Conservation (phyloP, 2,113 vertebrate genomes). For the Chascanopsetta lugubris region DNA sequence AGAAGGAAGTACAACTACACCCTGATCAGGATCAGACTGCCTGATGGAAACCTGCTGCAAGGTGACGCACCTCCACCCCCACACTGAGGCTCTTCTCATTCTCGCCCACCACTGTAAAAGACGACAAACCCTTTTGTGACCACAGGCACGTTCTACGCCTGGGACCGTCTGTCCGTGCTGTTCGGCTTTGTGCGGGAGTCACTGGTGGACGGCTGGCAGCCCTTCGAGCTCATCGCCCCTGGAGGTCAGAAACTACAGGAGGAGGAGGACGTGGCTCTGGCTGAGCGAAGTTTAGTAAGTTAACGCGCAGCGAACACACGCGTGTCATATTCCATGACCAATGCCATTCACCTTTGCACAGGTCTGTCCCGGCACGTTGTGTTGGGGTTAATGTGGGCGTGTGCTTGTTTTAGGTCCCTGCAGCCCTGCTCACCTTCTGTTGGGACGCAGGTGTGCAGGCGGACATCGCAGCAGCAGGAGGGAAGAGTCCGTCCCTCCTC, state of each 20-base stretch:
- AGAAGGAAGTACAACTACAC: slow-evolving; percentile 91
- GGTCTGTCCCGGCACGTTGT: neutral
- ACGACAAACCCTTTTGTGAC: too few species aligned
- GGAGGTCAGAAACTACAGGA: slow-evolving; percentile 89
- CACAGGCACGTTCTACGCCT: slow-evolving; percentile 91
- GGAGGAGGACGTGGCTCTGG: slow-evolving; percentile 82
- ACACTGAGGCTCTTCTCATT: too few species aligned
- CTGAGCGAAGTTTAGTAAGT: slow-evolving; percentile 92
- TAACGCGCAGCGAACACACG: neutral
- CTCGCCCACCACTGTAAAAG: too few species aligned
- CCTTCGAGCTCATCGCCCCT: slow-evolving; percentile 89
- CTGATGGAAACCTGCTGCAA: slow-evolving; percentile 90
- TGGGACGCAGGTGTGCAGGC: slow-evolving; percentile 88
- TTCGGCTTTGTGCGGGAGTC: slow-evolving; percentile 88
- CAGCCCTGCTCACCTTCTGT: slow-evolving; percentile 87
- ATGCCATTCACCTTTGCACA: too few species aligned
- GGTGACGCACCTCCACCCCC: slow-evolving; percentile 74
- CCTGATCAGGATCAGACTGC: slow-evolving; percentile 87
- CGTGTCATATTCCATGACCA: too few species aligned
- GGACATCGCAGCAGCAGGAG: slow-evolving; percentile 83
- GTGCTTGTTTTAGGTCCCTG: slow-evolving; percentile 85
- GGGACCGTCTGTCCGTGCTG: slow-evolving; percentile 84
- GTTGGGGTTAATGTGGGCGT: neutral
- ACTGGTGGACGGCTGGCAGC: slow-evolving; percentile 89
- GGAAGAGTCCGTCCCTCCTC: slow-evolving; percentile 74